A percentile compares a stretch with the other conserved stretches of the same genome.
Conservation (phyloP, 2,113 vertebrate species). For the Tragulus kanchil region DNA sequence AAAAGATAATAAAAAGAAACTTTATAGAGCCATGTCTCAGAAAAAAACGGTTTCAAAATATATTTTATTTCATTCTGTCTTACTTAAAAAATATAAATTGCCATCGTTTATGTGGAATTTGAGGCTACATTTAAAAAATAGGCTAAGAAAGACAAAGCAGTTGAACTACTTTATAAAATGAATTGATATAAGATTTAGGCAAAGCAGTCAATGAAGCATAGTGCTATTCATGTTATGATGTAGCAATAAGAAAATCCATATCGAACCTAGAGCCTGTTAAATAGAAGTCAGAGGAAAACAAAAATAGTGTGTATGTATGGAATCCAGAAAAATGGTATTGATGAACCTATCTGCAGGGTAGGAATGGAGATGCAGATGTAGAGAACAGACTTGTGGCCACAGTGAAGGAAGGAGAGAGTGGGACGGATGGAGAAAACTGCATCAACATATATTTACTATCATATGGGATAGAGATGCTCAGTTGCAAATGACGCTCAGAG, state of each 20-base stretch:
- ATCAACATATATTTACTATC: background rate
- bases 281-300: background rate
- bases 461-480: background rate
- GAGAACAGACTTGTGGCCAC: background rate
- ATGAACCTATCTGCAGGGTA: background rate
- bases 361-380: background rate
- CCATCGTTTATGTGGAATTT: background rate
- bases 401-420: background rate
- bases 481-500: no score
- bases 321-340: background rate
- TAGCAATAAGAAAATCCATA: background rate
- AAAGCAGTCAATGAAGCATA: background rate
- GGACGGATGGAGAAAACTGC: background rate
- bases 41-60: background rate
- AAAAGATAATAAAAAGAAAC: background rate
- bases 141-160: constrained; percentile 35
- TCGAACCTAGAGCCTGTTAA: background rate
- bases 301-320: background rate
- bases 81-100: constrained; percentile 9
- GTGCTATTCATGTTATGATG: background rate
- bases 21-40: background rate
- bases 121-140: background rate
- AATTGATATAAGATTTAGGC: constrained; percentile 4
- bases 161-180: constrained; percentile 1
- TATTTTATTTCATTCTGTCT: background rate